These are phyloP conservation scores for Athene cunicularia DNA, from an alignment of 2,113 vertebrate genomes.

Conservation along the genomic window DNA sequence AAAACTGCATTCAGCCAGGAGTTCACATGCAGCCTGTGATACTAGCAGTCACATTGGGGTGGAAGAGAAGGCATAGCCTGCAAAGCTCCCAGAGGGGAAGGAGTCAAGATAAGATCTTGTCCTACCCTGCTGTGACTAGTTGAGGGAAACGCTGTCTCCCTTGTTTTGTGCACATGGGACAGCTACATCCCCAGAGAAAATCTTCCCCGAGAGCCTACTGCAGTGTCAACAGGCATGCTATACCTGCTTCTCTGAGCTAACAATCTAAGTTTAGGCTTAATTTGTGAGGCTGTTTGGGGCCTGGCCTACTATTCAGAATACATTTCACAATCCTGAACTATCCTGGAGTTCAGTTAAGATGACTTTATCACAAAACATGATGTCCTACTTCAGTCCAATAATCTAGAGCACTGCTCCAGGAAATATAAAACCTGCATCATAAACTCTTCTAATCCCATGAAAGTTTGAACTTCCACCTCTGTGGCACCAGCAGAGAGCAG, in stretches of 20 bases:
- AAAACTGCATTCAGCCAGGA: background rate
- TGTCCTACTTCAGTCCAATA: background rate
- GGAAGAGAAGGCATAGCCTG: background rate
- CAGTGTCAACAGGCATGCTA: background rate
- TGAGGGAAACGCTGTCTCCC: background rate
- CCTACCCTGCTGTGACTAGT: background rate
- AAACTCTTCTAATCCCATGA: background rate
- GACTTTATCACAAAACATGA: background rate
- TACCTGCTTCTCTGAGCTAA: background rate
- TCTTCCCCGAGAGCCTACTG: background rate
- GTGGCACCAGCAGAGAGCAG: background rate
- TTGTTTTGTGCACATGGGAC: background rate
- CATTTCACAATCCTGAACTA: background rate
- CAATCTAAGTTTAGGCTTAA: background rate
- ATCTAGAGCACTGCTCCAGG: background rate
- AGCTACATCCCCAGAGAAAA: background rate
- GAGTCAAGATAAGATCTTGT: background rate
- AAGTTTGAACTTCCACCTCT: background rate
- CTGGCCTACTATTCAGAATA: background rate
- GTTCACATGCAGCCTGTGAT: background rate
- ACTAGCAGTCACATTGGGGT: rapidly evolving
- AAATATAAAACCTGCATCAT: background rate
- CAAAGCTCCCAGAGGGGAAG: background rate
- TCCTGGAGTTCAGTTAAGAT: background rate
- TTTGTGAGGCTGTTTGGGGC: background rate